phyloP scores from a whole-genome alignment of 2,888 invertebrate species.

The Tetropium fuscum region DNA sequence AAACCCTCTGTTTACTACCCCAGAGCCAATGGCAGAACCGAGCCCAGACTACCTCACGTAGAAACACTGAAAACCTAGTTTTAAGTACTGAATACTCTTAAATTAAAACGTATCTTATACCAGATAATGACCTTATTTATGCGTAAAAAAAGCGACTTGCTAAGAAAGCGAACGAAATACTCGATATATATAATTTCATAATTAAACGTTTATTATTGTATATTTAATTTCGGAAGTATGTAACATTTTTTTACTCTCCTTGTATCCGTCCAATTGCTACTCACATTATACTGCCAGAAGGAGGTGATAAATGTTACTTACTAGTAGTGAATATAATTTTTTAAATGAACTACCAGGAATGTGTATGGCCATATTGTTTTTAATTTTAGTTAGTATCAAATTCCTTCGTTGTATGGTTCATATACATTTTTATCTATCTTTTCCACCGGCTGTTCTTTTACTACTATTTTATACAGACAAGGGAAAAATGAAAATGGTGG shows the following conservation, averaged over 20 bases:
- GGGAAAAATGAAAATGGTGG: slow-evolving; percentile 61
- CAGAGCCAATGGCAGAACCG: slow-evolving; percentile 84
- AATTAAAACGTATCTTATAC: slow-evolving; percentile 30
- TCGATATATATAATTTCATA: slow-evolving; percentile 49
- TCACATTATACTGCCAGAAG: slow-evolving; percentile 52
- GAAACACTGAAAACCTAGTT: slow-evolving; percentile 30
- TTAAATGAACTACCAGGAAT: slow-evolving; percentile 41
- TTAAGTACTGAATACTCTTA: slow-evolving; percentile 34
- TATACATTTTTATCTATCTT: slow-evolving; percentile 59
- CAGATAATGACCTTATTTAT: slow-evolving; percentile 36
- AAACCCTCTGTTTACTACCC: slow-evolving; percentile 90
- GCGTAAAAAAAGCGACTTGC: slow-evolving; percentile 38
- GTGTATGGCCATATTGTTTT: slow-evolving; percentile 40
- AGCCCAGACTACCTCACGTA: slow-evolving; percentile 83
- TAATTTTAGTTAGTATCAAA: slow-evolving; percentile 8
- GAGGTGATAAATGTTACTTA: slow-evolving; percentile 38
- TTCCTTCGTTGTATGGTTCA: slow-evolving; percentile 29
- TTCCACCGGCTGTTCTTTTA: slow-evolving; percentile 62
- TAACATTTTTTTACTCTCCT: slow-evolving; percentile 35
- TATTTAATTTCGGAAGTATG: slow-evolving; percentile 40
- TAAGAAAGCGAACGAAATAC: slow-evolving; percentile 52
- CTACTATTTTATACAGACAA: slow-evolving; percentile 56
- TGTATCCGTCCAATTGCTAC: slow-evolving; percentile 57
- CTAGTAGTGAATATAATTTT: slow-evolving; percentile 49
- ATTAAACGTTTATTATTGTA: slow-evolving; percentile 40